Base-by-base conservation (phyloP, 2,888 invertebrate genomes). In the Eupithecia tripunctaria region DNA sequence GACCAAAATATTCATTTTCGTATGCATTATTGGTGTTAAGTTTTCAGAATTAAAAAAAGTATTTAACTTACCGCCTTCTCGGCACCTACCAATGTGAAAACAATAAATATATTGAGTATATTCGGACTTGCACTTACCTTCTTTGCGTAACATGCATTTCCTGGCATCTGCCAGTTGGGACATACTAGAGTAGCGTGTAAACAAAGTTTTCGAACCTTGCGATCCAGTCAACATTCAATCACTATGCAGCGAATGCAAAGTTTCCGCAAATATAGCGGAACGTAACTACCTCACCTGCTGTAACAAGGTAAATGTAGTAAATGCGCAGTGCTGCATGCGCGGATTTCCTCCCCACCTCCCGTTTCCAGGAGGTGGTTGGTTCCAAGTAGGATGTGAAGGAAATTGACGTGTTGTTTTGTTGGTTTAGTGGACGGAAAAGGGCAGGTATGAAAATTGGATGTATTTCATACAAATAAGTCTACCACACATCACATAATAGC, bases 241-340 rank as follows among this genome's bases (percentile, higher is more conserved):
- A 29, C 60, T 15, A 29, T 29, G 60, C 18, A 60, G 29, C 29
- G 18, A 60, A 29, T 2, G 8, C 60, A 60, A 29, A 27, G 60
- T 60, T 29, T 60, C 7, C 60, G 64, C 64, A 38, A 41, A 64
- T 62, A 66, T 68, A 67, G 51, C 67, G 64, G 47, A 56, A 7
- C 12, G 4, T 25, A 56, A 21, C 51, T 25, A 56, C 51, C 21
- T 32, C 10, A 43, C 67, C 56, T 56, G 27, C 32, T 63, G 73
- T 71, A 73, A 71, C 73, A 66, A 63, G 71, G 72, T 67, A 25
- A 38, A 38, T 38, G 12, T 38, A 38, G 38, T 38, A 38, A 63
- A 36, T 75, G 73, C 75, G 72, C 75, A 67, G 73, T 72, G 56
- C 75, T 71, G 71, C 75, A 75, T 73, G 73, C 72, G 75, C 75